phyloP scores from a whole-genome alignment of 2,888 invertebrate genomes.

The Deilephila elpenor region DNA sequence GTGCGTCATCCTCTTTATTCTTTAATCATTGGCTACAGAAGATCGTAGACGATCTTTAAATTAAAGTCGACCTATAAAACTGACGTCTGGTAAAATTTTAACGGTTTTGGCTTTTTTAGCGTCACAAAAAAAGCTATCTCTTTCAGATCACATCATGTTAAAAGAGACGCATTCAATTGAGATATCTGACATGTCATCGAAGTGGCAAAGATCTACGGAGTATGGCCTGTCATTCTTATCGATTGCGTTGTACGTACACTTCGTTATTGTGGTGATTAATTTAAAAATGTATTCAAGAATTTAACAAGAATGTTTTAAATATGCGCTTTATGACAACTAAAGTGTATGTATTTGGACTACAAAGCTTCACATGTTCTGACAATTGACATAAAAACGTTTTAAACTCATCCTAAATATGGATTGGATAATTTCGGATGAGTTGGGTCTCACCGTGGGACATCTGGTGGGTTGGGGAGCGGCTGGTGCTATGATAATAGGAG shows the following conservation, averaged over 20 bases:
- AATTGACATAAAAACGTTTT: not conserved
- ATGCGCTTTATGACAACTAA: not conserved
- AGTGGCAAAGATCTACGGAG: not conserved
- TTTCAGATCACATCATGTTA: not conserved
- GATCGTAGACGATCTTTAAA: too few species aligned
- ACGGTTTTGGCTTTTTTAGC: not conserved
- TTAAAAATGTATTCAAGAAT: not conserved
- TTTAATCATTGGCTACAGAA: too few species aligned
- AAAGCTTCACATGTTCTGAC: constrained; percentile 3
- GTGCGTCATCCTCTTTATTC: too few species aligned
- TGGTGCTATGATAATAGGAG: constrained; percentile 97
- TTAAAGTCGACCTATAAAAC: too few species aligned
- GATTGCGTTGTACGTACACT: constrained; percentile 8
- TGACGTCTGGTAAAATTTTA: not conserved
- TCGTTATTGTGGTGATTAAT: constrained; percentile 6
- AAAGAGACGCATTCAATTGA: not conserved
- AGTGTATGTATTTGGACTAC: not conserved
- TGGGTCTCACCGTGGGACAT: constrained; percentile 90
- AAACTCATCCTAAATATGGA: constrained; percentile 81
- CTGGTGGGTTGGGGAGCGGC: constrained; percentile 92
- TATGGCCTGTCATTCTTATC: not conserved
- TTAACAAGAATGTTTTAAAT: not conserved
- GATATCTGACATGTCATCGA: not conserved
- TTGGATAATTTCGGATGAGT: constrained; percentile 91
- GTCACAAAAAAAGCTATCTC: not conserved